phyloP scores from a whole-genome alignment of 2,113 vertebrate species.

The Oncorhynchus keta region DNA sequence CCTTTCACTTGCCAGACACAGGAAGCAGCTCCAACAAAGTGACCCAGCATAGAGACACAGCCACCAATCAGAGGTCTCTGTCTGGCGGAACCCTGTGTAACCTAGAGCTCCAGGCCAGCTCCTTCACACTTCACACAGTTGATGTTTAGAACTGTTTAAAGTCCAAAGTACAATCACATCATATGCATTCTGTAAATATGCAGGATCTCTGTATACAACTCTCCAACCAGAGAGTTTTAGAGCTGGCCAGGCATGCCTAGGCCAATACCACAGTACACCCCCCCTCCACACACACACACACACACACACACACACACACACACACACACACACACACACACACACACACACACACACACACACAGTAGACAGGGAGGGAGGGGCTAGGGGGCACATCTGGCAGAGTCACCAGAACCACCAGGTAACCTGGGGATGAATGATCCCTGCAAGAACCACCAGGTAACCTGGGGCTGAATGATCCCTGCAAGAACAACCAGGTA shows the following conservation, averaged over 20 bases:
- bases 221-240: not conserved
- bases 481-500: too few species aligned
- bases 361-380: not conserved
- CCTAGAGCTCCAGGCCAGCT: not conserved
- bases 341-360: constrained; percentile 32
- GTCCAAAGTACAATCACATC: too few species aligned
- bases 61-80: constrained; percentile 8
- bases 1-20: constrained; percentile 33
- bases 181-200: too few species aligned
- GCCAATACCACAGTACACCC: constrained; percentile 15
- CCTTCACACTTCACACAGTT: not conserved
- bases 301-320: constrained; percentile 23
- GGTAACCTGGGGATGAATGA: too few species aligned
- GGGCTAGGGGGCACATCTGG: not conserved
- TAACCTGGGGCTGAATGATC: too few species aligned
- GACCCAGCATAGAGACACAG: constrained; percentile 1
- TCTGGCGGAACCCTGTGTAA: not conserved
- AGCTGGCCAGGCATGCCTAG: not conserved
- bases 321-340: constrained; percentile 27
- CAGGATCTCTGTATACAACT: too few species aligned
- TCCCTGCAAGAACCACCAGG: too few species aligned
- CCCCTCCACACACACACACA: constrained; percentile 23
- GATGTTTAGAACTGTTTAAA: too few species aligned
- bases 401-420: too few species aligned
- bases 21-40: constrained; percentile 27